Conservation (phyloP, 2,888 invertebrate species). For the Eupithecia centaureata region DNA sequence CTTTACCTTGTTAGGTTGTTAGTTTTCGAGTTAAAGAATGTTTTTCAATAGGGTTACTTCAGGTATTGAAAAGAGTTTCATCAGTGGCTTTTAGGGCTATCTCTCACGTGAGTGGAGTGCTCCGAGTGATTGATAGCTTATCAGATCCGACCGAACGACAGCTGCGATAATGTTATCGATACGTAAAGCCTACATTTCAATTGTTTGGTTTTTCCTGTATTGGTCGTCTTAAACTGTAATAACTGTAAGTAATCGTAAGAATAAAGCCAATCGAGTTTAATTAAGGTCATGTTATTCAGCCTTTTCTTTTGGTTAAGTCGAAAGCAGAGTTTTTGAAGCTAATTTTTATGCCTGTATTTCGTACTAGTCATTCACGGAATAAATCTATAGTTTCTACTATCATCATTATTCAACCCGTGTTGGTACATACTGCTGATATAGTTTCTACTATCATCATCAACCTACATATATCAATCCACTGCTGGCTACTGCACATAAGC, state of each 20-base stretch:
- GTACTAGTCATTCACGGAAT: background rate
- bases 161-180: slow-evolving; percentile 21
- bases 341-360: no score
- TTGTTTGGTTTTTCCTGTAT: background rate
- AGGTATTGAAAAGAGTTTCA: background rate
- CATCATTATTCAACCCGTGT: no score
- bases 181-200: slow-evolving; percentile 1
- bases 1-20: no score
- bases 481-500: no score
- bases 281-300: background rate
- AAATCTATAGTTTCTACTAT: background rate
- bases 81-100: background rate
- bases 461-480: no score
- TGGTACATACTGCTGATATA: background rate
- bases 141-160: slow-evolving; percentile 12
- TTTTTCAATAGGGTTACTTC: background rate
- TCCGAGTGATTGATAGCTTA: slow-evolving; percentile 13
- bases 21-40: no score
- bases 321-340: no score
- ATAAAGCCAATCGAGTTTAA: background rate
- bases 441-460: no score
- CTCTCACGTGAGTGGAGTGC: background rate
- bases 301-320: background rate
- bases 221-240: background rate
- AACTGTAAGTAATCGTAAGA: background rate